These are phyloP conservation scores for Bambusicola thoracicus DNA, from an alignment of 2,113 vertebrate species.

Conservation along the genomic window DNA sequence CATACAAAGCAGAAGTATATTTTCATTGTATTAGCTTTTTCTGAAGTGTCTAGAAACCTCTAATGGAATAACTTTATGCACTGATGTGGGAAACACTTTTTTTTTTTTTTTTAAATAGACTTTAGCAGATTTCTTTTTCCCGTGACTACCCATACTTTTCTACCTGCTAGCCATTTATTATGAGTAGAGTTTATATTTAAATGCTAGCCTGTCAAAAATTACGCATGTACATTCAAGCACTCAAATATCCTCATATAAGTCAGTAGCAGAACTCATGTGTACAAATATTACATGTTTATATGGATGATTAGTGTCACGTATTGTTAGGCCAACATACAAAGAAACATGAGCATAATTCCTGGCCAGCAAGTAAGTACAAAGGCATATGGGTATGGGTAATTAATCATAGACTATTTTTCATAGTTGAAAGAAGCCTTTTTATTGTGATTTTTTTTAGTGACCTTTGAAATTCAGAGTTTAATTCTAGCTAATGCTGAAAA, in stretches of 20 bases:
- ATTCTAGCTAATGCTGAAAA: neutral
- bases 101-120: neutral
- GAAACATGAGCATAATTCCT: neutral
- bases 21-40: neutral
- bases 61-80: neutral
- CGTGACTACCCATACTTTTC: neutral
- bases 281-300: rapidly evolving
- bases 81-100: neutral
- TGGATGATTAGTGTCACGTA: neutral
- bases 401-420: neutral
- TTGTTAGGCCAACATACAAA: neutral
- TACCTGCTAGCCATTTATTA: neutral
- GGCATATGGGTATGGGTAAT: neutral
- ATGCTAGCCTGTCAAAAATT: neutral
- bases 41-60: neutral
- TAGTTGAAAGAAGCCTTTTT: neutral
- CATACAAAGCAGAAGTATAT: neutral
- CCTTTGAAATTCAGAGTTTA: neutral
- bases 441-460: neutral
- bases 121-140: neutral
- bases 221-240: rapidly evolving
- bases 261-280: neutral
- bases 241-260: neutral
- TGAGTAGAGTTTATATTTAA: neutral
- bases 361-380: neutral